Evolutionary conservation across 2,888 invertebrate species (phyloP), one percentile per base, ranked within the genome.

Genomic region (Panorpa germanica): DNA sequence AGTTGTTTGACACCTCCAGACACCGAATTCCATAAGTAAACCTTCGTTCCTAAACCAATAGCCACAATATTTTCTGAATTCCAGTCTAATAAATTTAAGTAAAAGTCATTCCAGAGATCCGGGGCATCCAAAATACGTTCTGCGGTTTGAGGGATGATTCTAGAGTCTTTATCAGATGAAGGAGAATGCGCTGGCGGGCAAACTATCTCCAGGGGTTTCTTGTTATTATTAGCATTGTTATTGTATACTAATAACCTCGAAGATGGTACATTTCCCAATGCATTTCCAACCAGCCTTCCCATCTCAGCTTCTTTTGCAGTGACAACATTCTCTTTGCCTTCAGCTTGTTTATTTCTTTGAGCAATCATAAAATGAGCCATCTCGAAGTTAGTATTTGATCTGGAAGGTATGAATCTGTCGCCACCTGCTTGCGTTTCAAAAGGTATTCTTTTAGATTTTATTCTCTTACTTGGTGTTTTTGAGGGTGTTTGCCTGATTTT

Each of bases 61-160:
- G 93, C 95, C 25, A 98, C 63, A 42, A 88, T 70, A 53, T 96
- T 96, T 41, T 72, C 76, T 7, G 64, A 57, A 39, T 86, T 88
- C 98, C 98, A 98, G 56, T 96, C 95, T 39, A 98, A 67, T 34
- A 96, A 59, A 57, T 96, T 93, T 28, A 96, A 61, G 58, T 98
- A 96, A 55, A 90, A 96, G 55, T 96, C 96, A 55, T 96, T 90
- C 27, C 88, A 61, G 40, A 96, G 85, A 44, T 91, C 91, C 21
- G 98, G 98, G 16, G 96, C 98, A 65, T 98, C 98, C 22, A 98
- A 62, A 45, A 98, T 93, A 44, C 91, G 69, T 48, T 96, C 95
- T 7, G 96, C 86, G 14, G 77, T 72, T 47, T 82, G 78, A 2
- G 93, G 86, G 47, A 96, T 90, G 46, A 86, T 82, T 44, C 96